Conservation (phyloP, 2,113 vertebrate species). For the Ploceus nigricollis region DNA sequence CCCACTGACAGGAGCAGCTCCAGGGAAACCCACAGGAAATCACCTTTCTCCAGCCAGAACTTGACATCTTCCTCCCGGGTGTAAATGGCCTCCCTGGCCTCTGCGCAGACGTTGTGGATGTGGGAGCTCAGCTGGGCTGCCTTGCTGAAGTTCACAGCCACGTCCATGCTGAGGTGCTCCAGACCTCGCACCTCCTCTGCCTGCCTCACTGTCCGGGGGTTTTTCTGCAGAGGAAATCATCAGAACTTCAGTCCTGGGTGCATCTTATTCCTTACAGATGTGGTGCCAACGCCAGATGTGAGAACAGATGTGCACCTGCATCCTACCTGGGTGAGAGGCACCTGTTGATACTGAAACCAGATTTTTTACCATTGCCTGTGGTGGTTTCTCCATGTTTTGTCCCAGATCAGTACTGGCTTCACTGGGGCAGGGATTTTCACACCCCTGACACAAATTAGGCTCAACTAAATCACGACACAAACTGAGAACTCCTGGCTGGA, state of each 20-base stretch:
- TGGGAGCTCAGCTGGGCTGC: conserved; percentile 88
- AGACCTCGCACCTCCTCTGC: conserved; percentile 86
- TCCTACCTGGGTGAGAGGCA: not conserved
- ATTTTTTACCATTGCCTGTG: not conserved
- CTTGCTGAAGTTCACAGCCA: conserved; percentile 87
- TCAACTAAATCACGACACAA: not conserved
- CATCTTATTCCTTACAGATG: not conserved
- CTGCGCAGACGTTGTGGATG: conserved; percentile 88
- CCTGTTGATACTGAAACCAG: not conserved
- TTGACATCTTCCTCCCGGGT: conserved; percentile 87
- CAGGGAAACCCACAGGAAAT: fast-evolving
- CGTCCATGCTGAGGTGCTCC: conserved; percentile 88
- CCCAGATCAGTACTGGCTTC: not conserved
- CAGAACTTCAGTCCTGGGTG: too few relatives aligned
- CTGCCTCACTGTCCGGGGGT: too few relatives aligned
- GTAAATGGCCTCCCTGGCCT: conserved; percentile 90
- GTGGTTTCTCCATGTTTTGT: not conserved
- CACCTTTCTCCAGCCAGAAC: conserved; percentile 90
- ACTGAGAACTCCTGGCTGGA: too few relatives aligned
- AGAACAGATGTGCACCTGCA: not conserved
- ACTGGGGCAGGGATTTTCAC: not conserved
- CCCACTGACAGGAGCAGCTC: not conserved
- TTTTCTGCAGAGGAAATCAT: too few relatives aligned
- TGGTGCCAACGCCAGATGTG: not conserved
- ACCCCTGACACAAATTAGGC: not conserved